Evolutionary conservation across 64 coral and sea anemone genomes (phyloP).

Genomic region (Catalaphyllia jardinei): DNA sequence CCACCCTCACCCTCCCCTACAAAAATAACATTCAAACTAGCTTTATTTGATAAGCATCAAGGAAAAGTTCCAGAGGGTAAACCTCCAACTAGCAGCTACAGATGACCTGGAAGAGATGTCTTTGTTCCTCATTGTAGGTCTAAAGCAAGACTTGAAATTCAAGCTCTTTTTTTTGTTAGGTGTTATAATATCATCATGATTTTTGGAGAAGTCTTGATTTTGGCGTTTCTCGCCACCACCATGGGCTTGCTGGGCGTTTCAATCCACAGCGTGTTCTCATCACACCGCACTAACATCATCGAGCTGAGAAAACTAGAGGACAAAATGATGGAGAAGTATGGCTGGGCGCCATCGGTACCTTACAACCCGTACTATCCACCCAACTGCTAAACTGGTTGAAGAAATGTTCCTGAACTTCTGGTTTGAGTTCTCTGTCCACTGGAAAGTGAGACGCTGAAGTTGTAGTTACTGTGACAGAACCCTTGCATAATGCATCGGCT

Average conservation of each 20-base stretch:
- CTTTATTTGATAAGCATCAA: no score
- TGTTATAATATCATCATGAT: neutral
- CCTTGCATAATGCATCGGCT: no score
- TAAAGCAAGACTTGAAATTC: no score
- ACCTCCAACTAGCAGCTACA: no score
- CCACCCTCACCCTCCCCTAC: no score
- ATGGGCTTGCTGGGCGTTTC: conserved; percentile 6
- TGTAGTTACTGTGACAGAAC: no score
- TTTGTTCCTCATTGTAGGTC: no score
- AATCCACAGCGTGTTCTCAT: conserved; percentile 6
- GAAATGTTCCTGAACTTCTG: neutral
- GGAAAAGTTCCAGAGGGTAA: no score
- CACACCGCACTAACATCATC: neutral
- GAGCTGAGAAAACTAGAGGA: conserved; percentile 30
- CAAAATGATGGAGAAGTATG: conserved; percentile 41
- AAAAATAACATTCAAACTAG: no score
- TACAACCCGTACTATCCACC: neutral
- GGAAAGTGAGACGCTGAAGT: no score
- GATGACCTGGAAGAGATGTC: no score
- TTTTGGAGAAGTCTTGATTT: conserved; percentile 21
- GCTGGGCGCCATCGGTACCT: conserved; percentile 16
- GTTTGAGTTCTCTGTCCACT: no score
- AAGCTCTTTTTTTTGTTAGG: neutral
- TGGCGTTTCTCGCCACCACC: conserved; percentile 18
- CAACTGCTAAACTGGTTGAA: neutral